Conservation (phyloP, 1,140 invertebrate genomes). For the Cydia strobilella region DNA sequence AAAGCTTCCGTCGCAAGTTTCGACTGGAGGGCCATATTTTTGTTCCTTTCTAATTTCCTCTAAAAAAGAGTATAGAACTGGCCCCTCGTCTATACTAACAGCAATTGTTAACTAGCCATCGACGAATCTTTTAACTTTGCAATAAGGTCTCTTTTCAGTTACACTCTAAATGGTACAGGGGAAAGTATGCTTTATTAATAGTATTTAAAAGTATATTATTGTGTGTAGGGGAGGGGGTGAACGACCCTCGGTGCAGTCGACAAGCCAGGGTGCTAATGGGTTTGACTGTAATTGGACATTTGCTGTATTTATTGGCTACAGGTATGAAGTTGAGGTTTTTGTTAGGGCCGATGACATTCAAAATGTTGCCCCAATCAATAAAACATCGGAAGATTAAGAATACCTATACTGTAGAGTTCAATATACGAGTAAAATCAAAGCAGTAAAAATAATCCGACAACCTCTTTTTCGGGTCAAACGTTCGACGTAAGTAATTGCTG, state of each 20-base stretch:
- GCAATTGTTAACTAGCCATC: too few relatives aligned
- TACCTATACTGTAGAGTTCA: too few relatives aligned
- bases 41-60: too few relatives aligned
- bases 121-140: too few relatives aligned
- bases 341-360: neutral
- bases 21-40: too few relatives aligned
- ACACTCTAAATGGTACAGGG: neutral
- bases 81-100: too few relatives aligned
- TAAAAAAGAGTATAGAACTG: too few relatives aligned
- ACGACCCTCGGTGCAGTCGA: conserved; percentile 42
- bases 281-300: conserved; percentile 26
- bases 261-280: conserved; percentile 38
- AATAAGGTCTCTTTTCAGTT: too few relatives aligned
- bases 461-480: neutral
- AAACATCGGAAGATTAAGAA: neutral
- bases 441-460: too few relatives aligned
- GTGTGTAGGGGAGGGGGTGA: conserved; percentile 40
- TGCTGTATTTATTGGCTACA: conserved; percentile 21
- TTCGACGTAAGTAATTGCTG: neutral
- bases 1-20: too few relatives aligned
- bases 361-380: neutral
- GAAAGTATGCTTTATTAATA: conserved; percentile 1
- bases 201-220: neutral
- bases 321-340: neutral
- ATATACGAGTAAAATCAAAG: too few relatives aligned